Evolutionary conservation across 2,113 vertebrate genomes (phyloP), one percentile per base, ranked within the genome.

Genomic region (Neogale vison): DNA sequence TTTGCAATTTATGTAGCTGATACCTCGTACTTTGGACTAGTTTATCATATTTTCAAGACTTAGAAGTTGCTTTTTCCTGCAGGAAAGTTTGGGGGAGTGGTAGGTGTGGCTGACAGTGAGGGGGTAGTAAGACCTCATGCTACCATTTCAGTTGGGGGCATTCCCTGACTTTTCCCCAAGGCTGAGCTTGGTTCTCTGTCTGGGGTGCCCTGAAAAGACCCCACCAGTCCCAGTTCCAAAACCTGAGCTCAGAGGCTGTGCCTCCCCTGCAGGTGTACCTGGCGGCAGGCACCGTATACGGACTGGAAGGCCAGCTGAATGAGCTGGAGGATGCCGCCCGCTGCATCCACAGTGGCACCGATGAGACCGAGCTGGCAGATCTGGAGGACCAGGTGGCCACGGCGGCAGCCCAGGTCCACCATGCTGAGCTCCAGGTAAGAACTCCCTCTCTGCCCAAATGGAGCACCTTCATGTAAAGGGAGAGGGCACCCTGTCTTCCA

Each of bases 321-420:
- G 99, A 99, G 92, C 98, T 99, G 96, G 99, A 99, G 94, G 99
- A 99, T 0, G 99, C 99, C 0, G 99, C 99, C 4, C 99, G 99
- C 63, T 98, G 99, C 95, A 99, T 99, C 97, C 99, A 98, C 98
- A 99, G 99, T 0, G 98, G 99, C 55, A 99, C 99, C 0, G 98
- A 99, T 1, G 99, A 99, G 67, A 99, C 98, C 0, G 99, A 99
- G 89, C 99, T 99, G 97, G 99, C 99, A 0, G 99, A 99, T 9
- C 98, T 99, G 98, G 99, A 99, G 97, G 99, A 99, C 94, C 99
- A 99, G 98, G 99, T 99, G 93, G 99, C 99, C 88, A 99, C 99
- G 0, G 99, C 99, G 3, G 99, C 99, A 0, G 99, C 99, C 42
- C 99, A 99, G 97, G 99, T 99, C 82, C 99, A 99, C 81, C 99